Evolutionary conservation across 2,888 invertebrate species (phyloP).

Genomic region (Ctenicera cuprea): DNA sequence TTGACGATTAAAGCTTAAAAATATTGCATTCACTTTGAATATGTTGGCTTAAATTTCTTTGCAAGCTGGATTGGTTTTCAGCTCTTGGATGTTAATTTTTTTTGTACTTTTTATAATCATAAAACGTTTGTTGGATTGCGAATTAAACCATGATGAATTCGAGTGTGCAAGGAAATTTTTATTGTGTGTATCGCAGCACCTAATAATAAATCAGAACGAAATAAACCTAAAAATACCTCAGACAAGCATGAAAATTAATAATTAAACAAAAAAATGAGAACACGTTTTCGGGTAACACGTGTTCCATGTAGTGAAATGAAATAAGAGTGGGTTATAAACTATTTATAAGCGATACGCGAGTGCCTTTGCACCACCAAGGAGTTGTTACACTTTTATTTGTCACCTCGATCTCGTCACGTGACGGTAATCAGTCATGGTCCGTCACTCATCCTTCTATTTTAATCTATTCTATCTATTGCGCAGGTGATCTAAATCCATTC

Average conservation of each 20-base stretch:
- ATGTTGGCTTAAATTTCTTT: no score
- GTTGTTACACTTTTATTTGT: constrained; percentile 53
- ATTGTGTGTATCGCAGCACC: constrained; percentile 11
- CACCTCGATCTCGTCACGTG: constrained; percentile 66
- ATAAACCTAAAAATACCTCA: constrained; percentile 38
- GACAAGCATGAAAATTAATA: constrained; percentile 43
- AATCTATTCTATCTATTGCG: constrained; percentile 56
- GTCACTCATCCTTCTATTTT: constrained; percentile 66
- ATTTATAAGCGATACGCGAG: constrained; percentile 34
- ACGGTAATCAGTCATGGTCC: constrained; percentile 70
- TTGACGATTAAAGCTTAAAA: no score
- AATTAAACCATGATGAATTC: background rate
- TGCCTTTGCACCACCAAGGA: constrained; percentile 18
- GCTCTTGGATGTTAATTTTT: no score
- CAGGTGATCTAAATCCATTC: constrained; percentile 62
- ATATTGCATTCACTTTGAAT: no score
- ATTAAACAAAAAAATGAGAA: constrained; percentile 41
- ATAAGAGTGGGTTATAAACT: constrained; percentile 37
- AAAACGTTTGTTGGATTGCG: background rate
- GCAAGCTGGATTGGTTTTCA: no score
- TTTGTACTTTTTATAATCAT: no score
- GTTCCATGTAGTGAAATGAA: constrained; percentile 28
- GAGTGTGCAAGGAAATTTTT: constrained; percentile 21
- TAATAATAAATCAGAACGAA: constrained; percentile 40
- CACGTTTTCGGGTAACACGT: constrained; percentile 41